Base-by-base conservation (phyloP, 64 coral and sea anemone species). In the Porites lutea region DNA sequence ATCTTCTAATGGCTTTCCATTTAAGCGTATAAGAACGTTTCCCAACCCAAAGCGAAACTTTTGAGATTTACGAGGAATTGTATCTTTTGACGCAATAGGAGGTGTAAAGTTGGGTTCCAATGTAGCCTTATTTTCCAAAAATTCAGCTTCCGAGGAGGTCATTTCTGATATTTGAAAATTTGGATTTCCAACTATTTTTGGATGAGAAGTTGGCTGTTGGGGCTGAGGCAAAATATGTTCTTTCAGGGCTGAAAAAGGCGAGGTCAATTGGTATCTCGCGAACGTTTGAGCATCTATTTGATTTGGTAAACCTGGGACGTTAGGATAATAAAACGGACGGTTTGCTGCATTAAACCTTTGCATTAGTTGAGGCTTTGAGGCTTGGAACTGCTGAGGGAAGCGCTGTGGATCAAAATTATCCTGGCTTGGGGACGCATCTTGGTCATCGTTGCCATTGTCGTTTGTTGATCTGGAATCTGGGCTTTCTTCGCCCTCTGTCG, bases 1-100 rank as follows among this genome's bases (percentile, higher is more conserved):
- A 16, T 94, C 90, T 13, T 97, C 95, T 12, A 97, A 52, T 59
- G 92, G 92, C 79, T 94, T 89, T 12, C 95, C 95, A 62, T 97
- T 97, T 15, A 97, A 76, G 19, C 92, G 16, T 67, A 97, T 97
- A 8, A 97, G 50, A 48, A 87, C 75, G 61, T 94, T 97, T 21
- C 80, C 65, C 14, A 94, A 59, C 18, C 83, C 95, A 77, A 58
- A 13, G 20, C 82, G 76, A 74, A 74, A 49, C 21, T 16, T 51
- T 18, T 37, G 12, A 84, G 44, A 65, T 60, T 86, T 64, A 65
- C 82, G 90, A 15, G 95, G 95, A 84, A 97, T 97, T n/a, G 59
- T 94, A 72, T 97, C 92, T 72, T 97, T 97, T 20, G 93, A 95
- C 60, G 80, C 75, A 46, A 95, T 72, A 2, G 89, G 82, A 6